Conservation (phyloP, 2,888 invertebrate genomes). For the Phyllotreta striolata region DNA sequence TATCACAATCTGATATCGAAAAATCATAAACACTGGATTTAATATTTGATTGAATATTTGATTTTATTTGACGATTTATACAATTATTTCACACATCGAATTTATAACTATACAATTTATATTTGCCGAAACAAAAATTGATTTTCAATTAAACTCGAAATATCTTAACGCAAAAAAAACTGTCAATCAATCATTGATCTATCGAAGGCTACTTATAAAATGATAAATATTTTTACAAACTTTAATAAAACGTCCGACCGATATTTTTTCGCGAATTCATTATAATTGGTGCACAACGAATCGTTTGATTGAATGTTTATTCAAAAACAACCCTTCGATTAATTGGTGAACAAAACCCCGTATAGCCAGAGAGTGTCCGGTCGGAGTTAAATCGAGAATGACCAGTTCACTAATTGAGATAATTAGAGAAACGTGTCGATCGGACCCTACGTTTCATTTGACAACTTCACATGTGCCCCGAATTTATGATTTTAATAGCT, state of each 20-base stretch:
- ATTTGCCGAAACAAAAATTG: no score
- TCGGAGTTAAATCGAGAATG: constrained; percentile 40
- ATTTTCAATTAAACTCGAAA: no score
- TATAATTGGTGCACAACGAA: no score
- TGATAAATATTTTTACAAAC: no score
- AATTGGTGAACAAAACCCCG: constrained; percentile 14
- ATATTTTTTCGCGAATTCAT: no score
- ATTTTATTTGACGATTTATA: neutral
- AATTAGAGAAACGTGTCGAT: constrained; percentile 61
- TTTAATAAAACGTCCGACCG: no score
- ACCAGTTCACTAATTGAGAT: constrained; percentile 60
- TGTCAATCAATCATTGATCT: no score
- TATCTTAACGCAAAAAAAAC: no score
- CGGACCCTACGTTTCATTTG: constrained; percentile 57
- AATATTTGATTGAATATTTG: constrained; percentile 7
- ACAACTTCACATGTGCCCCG: constrained; percentile 59
- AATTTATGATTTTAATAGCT: constrained; percentile 62
- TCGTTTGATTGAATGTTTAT: neutral
- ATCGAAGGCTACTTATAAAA: no score
- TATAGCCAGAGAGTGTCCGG: constrained; percentile 26
- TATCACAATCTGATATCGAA: constrained; percentile 18
- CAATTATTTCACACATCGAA: no score
- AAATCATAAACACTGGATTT: constrained; percentile 12
- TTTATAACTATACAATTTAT: no score
- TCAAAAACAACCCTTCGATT: neutral